phyloP scores from a whole-genome alignment of 2,888 invertebrate genomes.

The Harpalus rubripes region DNA sequence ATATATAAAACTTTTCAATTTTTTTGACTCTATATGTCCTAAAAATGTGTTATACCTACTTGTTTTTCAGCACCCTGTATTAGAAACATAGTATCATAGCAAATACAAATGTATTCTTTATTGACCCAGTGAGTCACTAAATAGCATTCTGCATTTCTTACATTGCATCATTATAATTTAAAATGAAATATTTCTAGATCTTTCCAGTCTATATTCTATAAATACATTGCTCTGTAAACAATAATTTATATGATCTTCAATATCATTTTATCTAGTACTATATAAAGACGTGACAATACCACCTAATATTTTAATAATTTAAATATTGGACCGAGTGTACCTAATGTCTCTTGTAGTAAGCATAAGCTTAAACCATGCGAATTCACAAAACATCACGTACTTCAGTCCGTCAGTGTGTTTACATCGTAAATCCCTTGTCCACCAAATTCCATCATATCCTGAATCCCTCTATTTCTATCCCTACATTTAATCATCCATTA shows the following conservation, averaged over 20 bases:
- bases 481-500: conserved; percentile 63
- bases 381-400: conserved; percentile 39
- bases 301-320: neutral
- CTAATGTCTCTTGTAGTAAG: neutral
- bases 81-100: neutral
- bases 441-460: conserved; percentile 30
- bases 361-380: neutral
- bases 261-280: neutral
- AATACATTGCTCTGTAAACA: neutral
- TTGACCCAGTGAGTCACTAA: neutral
- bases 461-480: conserved; percentile 27
- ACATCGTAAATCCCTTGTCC: conserved; percentile 32
- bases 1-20: too few species aligned
- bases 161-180: neutral
- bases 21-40: too few species aligned
- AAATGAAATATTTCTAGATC: neutral
- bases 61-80: too few species aligned
- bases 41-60: too few species aligned
- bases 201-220: neutral
- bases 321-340: neutral
- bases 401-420: conserved; percentile 31
- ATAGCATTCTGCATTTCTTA: neutral
- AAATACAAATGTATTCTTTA: neutral
- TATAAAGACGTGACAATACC: neutral
- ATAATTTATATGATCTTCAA: neutral